Evolutionary conservation across 2,888 invertebrate genomes (phyloP).

Genomic region (Xylota segnis): DNA sequence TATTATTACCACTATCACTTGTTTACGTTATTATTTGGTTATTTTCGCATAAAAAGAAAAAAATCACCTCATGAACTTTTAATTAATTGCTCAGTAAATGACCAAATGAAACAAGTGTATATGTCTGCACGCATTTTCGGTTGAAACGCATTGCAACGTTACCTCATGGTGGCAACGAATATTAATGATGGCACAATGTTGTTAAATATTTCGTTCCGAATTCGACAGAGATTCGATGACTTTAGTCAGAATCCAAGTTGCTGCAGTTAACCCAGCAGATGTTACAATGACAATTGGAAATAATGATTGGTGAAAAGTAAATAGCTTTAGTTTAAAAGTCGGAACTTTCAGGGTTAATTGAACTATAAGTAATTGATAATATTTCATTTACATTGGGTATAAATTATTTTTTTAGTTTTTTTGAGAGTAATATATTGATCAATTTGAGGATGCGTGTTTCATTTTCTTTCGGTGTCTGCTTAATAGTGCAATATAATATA

Average conservation of each 20-base stretch:
- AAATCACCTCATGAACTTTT: neutral
- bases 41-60: neutral
- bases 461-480: too few relatives aligned
- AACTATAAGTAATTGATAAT: neutral
- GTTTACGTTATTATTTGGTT: neutral
- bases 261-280: too few relatives aligned
- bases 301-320: constrained; percentile 1
- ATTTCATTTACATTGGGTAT: too few relatives aligned
- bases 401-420: too few relatives aligned
- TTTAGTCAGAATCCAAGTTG: neutral
- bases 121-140: constrained; percentile 6
- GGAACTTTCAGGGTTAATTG: neutral
- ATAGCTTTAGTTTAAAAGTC: neutral
- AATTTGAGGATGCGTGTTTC: too few relatives aligned
- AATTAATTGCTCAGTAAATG: constrained; percentile 22
- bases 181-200: neutral
- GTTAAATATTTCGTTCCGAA: neutral
- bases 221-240: neutral
- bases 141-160: neutral
- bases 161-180: neutral
- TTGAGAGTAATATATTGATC: too few relatives aligned
- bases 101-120: constrained; percentile 7
- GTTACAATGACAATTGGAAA: constrained; percentile 1
- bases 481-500: too few relatives aligned
- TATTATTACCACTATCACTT: neutral